A percentile compares a stretch with the other conserved stretches of the same genome.
Evolutionary conservation across 2,888 invertebrate species (phyloP).

Genomic region (Heteromurus nitidus): DNA sequence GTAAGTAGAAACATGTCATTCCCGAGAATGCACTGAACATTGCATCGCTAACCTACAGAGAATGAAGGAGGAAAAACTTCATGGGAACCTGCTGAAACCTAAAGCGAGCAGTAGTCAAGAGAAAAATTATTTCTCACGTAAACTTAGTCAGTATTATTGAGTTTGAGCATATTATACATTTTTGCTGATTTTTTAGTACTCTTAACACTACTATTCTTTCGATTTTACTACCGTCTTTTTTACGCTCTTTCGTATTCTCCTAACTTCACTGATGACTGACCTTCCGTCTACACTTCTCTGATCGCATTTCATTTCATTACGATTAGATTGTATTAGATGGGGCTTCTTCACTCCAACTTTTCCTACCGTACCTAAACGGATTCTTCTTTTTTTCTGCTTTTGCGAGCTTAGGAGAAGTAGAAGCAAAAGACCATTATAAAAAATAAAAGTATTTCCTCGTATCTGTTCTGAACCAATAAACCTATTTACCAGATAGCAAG

Average conservation of each 20-base stretch:
- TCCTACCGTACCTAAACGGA: neutral
- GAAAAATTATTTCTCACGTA: neutral
- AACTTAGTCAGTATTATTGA: neutral
- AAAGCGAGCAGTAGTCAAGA: neutral
- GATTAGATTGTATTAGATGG: neutral
- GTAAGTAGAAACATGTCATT: conserved; percentile 28
- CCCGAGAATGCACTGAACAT: too few species aligned
- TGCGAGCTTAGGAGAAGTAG: neutral
- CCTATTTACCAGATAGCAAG: too few species aligned
- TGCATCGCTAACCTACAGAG: conserved; percentile 48
- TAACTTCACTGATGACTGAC: conserved; percentile 53
- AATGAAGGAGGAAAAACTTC: conserved; percentile 27
- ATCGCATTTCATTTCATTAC: neutral
- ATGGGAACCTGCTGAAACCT: conserved; percentile 23
- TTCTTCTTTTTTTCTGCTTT: too few species aligned
- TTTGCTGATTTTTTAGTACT: too few species aligned
- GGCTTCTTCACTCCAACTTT: neutral
- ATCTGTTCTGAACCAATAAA: conserved; percentile 58
- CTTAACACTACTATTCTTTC: neutral
- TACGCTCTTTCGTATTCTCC: conserved; percentile 16
- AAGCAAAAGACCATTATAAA: neutral
- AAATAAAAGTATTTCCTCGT: conserved; percentile 58
- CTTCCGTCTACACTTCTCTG: conserved; percentile 47
- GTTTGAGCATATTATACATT: neutral
- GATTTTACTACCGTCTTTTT: conserved; percentile 14